phyloP scores from a whole-genome alignment of 2,797 vertebrate genomes.

The Darevskia nairensis region DNA sequence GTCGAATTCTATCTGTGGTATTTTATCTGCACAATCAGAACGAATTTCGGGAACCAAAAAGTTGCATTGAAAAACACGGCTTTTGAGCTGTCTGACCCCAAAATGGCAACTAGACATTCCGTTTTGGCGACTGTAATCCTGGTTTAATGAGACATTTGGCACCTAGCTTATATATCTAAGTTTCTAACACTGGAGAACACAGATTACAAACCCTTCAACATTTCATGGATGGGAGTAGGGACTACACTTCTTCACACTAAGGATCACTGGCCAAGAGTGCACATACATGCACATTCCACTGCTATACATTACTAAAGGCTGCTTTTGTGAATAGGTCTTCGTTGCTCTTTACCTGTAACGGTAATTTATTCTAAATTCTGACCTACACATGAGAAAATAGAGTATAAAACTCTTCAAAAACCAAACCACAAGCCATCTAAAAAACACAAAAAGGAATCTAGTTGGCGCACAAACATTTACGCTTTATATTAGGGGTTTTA shows the following conservation, averaged over 20 bases:
- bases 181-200: not conserved
- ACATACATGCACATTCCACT: not conserved
- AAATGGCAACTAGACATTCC: too few relatives aligned
- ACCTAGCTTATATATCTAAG: too few relatives aligned
- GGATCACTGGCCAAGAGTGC: not conserved
- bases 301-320: not conserved
- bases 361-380: constrained; percentile 37
- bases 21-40: too few relatives aligned
- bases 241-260: not conserved
- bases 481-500: constrained; percentile 43
- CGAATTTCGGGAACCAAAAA: too few relatives aligned
- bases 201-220: too few relatives aligned
- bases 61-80: too few relatives aligned
- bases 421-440: not conserved
- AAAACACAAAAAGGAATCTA: not conserved
- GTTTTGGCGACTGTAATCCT: too few relatives aligned
- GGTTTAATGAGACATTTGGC: too few relatives aligned
- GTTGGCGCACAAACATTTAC: constrained; percentile 32
- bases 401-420: constrained; percentile 33
- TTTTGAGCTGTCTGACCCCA: too few relatives aligned
- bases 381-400: not conserved
- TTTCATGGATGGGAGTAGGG: not conserved
- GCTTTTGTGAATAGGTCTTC: too few relatives aligned
- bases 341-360: not conserved
- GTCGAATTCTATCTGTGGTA: too few relatives aligned